phyloP scores from a whole-genome alignment of 2,888 invertebrate genomes.

The Fissipunctia ypsillon region DNA sequence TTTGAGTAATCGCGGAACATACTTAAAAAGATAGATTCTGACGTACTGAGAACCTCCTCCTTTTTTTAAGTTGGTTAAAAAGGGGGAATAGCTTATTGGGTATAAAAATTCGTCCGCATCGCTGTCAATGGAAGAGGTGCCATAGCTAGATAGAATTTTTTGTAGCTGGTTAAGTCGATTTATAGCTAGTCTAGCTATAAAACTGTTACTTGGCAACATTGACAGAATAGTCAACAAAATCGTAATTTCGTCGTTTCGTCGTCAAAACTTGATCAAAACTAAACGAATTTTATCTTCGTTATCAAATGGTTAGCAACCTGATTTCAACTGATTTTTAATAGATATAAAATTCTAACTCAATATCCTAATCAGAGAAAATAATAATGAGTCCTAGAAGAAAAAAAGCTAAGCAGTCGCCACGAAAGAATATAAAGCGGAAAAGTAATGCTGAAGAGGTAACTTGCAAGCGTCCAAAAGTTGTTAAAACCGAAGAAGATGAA shows the following conservation, averaged over 20 bases:
- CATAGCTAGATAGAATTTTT: no score
- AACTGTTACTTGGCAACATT: no score
- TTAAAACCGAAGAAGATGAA: constrained; percentile 68
- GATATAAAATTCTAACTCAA: not conserved
- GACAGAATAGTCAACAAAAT: not conserved
- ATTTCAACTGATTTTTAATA: not conserved
- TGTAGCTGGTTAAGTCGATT: no score
- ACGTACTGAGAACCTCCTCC: no score
- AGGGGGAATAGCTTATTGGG: no score
- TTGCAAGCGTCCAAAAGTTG: constrained; percentile 73
- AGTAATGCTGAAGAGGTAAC: constrained; percentile 61
- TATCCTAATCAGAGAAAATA: not conserved
- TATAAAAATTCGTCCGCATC: no score
- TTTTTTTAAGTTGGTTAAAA: no score
- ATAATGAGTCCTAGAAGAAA: constrained; percentile 78
- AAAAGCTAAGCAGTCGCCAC: constrained; percentile 67
- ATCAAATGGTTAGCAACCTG: fast-evolving
- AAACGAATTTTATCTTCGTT: not conserved
- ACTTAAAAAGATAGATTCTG: no score
- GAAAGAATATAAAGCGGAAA: constrained; percentile 64
- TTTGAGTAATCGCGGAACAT: no score
- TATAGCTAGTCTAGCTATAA: no score
- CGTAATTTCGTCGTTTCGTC: not conserved
- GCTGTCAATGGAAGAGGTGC: no score
- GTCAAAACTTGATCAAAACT: not conserved